phyloP scores from a whole-genome alignment of 1,140 invertebrate genomes.

The Hypsibius dujardini region DNA sequence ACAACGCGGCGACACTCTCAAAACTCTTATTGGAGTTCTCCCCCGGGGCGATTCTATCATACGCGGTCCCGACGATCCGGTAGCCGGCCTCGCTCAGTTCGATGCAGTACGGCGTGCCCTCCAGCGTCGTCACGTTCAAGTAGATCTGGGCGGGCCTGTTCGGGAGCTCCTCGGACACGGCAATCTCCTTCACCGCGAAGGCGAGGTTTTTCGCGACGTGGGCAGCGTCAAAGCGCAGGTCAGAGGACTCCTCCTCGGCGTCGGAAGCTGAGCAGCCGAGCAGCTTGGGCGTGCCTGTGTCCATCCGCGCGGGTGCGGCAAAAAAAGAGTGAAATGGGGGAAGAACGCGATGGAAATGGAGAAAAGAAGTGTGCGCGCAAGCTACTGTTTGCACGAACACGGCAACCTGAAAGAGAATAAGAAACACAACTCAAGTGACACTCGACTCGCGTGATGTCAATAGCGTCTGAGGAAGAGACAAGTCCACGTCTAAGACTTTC shows the following conservation, averaged over 20 bases:
- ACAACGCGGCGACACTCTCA: conserved; percentile 62
- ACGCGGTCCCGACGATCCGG: conserved; percentile 47
- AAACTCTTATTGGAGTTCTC: conserved; percentile 36
- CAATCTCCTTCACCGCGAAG: conserved; percentile 49
- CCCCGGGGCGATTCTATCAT: conserved; percentile 40
- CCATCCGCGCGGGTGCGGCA: no score
- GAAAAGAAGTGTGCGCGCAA: no score
- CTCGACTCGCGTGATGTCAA: no score
- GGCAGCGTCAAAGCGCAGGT: conserved; percentile 43
- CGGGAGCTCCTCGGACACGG: conserved; percentile 41
- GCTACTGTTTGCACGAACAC: no score
- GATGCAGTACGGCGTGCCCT: conserved; percentile 49
- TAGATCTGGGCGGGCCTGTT: conserved; percentile 46
- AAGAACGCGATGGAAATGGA: no score
- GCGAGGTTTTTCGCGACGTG: conserved; percentile 57
- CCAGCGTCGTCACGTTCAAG: conserved; percentile 56
- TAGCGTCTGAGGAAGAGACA: no score
- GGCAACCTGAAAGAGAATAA: no score
- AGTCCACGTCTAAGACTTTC: no score
- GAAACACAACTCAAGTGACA: no score
- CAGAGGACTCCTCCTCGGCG: conserved; percentile 20
- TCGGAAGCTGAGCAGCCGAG: no score
- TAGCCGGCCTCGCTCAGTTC: conserved; percentile 54
- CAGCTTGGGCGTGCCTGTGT: no score
- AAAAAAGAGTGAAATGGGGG: no score